Evolutionary conservation across 1,140 invertebrate species (phyloP).

Genomic region (Aleiodes sp.): DNA sequence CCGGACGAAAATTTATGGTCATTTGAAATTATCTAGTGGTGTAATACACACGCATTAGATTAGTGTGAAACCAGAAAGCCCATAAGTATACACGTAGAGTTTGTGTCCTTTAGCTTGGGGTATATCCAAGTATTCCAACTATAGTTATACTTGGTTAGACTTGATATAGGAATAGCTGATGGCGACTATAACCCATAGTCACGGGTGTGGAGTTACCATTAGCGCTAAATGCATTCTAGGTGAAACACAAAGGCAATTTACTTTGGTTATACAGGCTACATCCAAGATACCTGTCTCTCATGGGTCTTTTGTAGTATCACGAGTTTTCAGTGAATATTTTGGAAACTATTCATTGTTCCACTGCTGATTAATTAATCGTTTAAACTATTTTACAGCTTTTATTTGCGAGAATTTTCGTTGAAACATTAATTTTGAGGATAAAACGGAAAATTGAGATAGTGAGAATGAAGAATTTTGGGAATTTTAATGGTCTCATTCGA

Average conservation of each 20-base stretch:
- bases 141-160: not conserved
- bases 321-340: too few species aligned
- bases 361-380: too few species aligned
- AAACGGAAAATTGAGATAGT: too few species aligned
- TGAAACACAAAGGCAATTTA: slow-evolving; percentile 36
- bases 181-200: slow-evolving; percentile 33
- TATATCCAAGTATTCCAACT: not conserved
- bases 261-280: too few species aligned
- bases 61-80: slow-evolving; percentile 13
- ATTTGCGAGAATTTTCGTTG: too few species aligned
- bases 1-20: slow-evolving; percentile 10
- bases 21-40: slow-evolving; percentile 1
- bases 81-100: not conserved
- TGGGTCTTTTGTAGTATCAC: too few species aligned
- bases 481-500: too few species aligned
- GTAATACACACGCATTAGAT: not conserved
- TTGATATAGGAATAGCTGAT: slow-evolving; percentile 1
- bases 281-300: too few species aligned
- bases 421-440: too few species aligned
- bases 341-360: too few species aligned
- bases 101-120: not conserved
- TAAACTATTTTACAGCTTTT: too few species aligned
- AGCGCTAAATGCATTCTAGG: slow-evolving; percentile 36
- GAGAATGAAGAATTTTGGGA: too few species aligned
- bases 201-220: slow-evolving; percentile 36